Evolutionary conservation across 2,113 vertebrate species (phyloP), one percentile per base, ranked within the genome.

Genomic region (Empidonax traillii): DNA sequence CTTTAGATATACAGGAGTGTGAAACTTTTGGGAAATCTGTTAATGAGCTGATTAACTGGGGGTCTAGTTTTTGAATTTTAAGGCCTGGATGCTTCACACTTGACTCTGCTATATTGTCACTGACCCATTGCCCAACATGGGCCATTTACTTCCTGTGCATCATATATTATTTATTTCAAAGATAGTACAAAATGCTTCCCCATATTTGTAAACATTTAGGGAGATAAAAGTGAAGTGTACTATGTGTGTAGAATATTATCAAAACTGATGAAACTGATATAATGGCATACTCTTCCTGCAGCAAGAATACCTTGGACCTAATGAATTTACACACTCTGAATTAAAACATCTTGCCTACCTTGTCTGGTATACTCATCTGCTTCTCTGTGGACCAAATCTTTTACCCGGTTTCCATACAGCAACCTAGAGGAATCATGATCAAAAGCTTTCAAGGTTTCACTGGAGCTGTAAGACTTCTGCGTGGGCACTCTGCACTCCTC

Each of bases 391-490:
- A 98, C 99, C 98, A 99, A 98, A 95, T 99, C 99, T 97, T 99
- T 99, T 96, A 99, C 98, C 93, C 99, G 97, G 98, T 98, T 99
- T 96, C 98, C 98, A 51, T 99, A 99, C 83, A 99, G 98, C 98
- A 99, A 98, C 68, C 99, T 98, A 10, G 99, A 98, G 39, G 99
- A 99, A 97, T 99, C 99, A 98, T 99, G 99, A 97, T 99, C 99
- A 91, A 99, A 99, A 92, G 99, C 99, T 98, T 99, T 99, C 87
- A 99, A 95, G 35, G 99, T 99, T 96, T 99, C 99, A 79, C 99
- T 99, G 97, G 99, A 99, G 97, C 99, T 99, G 98, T 99, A 99
- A 27, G 99, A 99, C 95, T 99, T 99, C 98, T 99, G 99, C 0
- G 99, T 99, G 91, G 99, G 99, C 24, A 99, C 99, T 83, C 99